phyloP scores from a whole-genome alignment of 2,888 invertebrate genomes.

The Sminthurinus aureus region DNA sequence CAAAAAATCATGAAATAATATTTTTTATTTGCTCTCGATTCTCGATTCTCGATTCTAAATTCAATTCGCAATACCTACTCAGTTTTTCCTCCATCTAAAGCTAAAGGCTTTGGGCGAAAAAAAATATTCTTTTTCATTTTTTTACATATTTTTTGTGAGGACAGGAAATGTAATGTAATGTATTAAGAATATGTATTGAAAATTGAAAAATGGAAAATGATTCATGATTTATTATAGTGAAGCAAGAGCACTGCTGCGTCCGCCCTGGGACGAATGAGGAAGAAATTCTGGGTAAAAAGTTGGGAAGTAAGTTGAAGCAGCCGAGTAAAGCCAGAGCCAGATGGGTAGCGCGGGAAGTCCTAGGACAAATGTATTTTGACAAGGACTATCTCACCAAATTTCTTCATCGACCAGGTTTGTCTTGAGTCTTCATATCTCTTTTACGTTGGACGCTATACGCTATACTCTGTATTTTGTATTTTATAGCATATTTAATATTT shows the following conservation, averaged over 20 bases:
- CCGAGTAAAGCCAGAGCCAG: conserved; percentile 37
- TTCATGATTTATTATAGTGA: conserved; percentile 11
- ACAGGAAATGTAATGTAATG: not conserved
- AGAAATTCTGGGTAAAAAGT: not conserved
- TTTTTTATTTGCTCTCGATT: conserved; percentile 23
- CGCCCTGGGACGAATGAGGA: conserved; percentile 21
- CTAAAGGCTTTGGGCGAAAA: no score
- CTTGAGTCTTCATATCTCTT: not conserved
- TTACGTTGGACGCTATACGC: not conserved
- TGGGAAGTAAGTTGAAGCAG: conserved; percentile 34
- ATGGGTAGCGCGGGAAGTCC: conserved; percentile 55
- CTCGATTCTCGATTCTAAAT: no score
- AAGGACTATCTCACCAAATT: conserved; percentile 58
- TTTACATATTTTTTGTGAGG: conserved; percentile 2
- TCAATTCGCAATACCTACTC: no score
- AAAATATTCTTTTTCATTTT: not conserved
- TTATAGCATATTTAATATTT: not conserved
- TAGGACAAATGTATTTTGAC: conserved; percentile 58
- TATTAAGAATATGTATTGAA: conserved; percentile 10
- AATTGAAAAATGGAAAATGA: no score
- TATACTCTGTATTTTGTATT: not conserved
- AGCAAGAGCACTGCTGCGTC: conserved; percentile 17
- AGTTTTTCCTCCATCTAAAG: no score
- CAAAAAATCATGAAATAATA: no score
- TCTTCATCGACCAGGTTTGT: conserved; percentile 51